Conservation (phyloP, 2,797 vertebrate species). For the Mus minutoides region DNA sequence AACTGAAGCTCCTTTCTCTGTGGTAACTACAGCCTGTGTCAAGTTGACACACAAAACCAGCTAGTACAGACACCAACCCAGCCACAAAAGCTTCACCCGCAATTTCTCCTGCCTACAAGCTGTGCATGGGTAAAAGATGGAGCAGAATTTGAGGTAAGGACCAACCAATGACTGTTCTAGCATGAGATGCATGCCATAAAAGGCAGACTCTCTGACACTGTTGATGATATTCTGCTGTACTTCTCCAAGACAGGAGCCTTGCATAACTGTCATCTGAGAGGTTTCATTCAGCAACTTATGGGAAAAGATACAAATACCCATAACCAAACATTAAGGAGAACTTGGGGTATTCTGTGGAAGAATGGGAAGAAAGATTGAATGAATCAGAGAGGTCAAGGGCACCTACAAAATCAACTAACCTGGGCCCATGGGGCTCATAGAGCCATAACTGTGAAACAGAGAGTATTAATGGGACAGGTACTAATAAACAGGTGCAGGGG, state of each 20-base stretch:
- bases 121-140: not conserved
- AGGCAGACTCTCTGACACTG: not conserved
- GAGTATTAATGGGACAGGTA: not conserved
- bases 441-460: not conserved
- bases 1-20: too few species aligned
- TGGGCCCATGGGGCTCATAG: not conserved
- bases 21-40: too few species aligned
- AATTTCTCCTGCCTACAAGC: not conserved
- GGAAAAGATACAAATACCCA: not conserved
- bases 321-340: not conserved
- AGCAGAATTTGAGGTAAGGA: not conserved
- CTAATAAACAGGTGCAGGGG: not conserved
- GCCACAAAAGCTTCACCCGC: not conserved
- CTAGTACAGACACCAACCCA: not conserved
- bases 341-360: not conserved
- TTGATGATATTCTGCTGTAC: not conserved
- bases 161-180: not conserved
- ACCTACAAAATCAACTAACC: not conserved
- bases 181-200: not conserved
- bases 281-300: not conserved
- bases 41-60: too few species aligned
- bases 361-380: not conserved
- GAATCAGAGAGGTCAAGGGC: not conserved
- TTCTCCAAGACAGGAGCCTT: not conserved
- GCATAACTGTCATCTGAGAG: not conserved